Conservation (phyloP, 1,140 invertebrate genomes). For the Zaprionus capensis region DNA sequence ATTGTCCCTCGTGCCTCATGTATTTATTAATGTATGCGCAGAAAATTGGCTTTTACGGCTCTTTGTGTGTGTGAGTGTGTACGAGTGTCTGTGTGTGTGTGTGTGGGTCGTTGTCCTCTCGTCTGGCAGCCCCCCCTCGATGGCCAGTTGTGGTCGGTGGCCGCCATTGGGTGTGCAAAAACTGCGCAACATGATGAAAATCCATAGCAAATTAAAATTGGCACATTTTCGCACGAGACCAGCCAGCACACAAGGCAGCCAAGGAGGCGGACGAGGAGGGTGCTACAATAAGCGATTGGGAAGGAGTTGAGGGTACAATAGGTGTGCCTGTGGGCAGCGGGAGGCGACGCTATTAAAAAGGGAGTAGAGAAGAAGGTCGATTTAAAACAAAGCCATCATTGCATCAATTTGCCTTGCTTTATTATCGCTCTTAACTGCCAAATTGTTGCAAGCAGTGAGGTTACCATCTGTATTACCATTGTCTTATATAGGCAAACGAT, state of each 20-base stretch:
- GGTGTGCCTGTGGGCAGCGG: not conserved
- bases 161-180: constrained; percentile 39
- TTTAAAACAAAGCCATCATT: constrained; percentile 39
- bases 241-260: constrained; percentile 8
- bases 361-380: not conserved
- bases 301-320: not conserved
- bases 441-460: constrained; percentile 36
- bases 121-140: constrained; percentile 12
- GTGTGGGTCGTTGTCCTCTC: constrained; percentile 44
- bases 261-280: not conserved
- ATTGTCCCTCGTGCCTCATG: constrained; percentile 19
- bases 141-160: constrained; percentile 39
- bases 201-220: constrained; percentile 58
- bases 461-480: not conserved
- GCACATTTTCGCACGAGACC: constrained; percentile 53
- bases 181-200: constrained; percentile 58
- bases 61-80: constrained; percentile 10
- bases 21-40: constrained; percentile 7
- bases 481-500: not conserved
- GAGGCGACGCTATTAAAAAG: too few species aligned
- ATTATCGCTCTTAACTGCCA: constrained; percentile 63
- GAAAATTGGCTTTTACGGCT: constrained; percentile 55
- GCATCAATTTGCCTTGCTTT: constrained; percentile 24
- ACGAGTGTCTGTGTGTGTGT: constrained; percentile 19
- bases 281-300: not conserved